Evolutionary conservation across 2,888 invertebrate genomes (phyloP).

Genomic region (Netelia fuscicornis): DNA sequence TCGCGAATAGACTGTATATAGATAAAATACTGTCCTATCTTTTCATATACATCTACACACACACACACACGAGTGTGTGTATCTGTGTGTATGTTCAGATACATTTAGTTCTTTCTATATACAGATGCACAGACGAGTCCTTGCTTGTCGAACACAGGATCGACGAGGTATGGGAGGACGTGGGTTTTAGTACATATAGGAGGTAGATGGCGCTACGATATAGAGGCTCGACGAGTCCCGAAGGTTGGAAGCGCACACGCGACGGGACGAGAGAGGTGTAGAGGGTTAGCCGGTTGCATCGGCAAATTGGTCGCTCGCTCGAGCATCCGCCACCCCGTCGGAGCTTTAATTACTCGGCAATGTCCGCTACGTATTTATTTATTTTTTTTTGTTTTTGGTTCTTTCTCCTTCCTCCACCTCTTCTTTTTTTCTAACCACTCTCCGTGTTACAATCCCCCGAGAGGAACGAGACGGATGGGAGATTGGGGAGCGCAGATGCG

Average conservation of each 20-base stretch:
- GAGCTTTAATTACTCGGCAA: conserved; percentile 61
- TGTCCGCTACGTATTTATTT: conserved; percentile 28
- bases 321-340: conserved; percentile 34
- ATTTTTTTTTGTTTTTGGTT: conserved; percentile 17
- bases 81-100: neutral
- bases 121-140: too few relatives aligned
- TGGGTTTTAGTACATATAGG: too few relatives aligned
- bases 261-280: neutral
- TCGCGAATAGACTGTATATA: neutral
- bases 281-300: conserved; percentile 25
- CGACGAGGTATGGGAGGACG: too few relatives aligned
- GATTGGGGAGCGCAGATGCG: conserved; percentile 33
- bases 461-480: conserved; percentile 1
- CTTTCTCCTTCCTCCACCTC: neutral
- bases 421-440: conserved; percentile 39
- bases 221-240: conserved; percentile 21
- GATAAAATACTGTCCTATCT: neutral
- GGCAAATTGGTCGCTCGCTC: conserved; percentile 59
- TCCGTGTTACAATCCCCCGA: conserved; percentile 26
- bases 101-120: too few relatives aligned
- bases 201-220: neutral
- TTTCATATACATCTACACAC: neutral
- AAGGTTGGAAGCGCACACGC: neutral
- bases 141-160: too few relatives aligned
- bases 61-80: neutral